Conservation (phyloP, 2,113 vertebrate species). For the Onychostruthus taczanowskii region DNA sequence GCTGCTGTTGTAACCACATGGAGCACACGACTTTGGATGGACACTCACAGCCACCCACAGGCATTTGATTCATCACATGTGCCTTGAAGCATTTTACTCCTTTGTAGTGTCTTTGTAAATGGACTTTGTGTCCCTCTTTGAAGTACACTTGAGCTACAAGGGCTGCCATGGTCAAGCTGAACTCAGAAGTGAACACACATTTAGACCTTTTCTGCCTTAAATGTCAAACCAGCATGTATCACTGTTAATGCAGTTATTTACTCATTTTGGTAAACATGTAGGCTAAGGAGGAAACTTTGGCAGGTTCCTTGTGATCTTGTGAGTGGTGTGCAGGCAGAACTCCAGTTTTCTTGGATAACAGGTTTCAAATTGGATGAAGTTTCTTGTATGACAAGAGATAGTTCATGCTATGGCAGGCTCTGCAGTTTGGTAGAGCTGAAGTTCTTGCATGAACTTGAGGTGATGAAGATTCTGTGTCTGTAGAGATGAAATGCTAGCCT, state of each 20-base stretch:
- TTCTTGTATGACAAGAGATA: neutral
- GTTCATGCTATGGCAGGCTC: neutral
- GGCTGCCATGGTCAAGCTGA: neutral
- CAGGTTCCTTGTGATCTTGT: neutral
- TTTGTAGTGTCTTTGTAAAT: neutral
- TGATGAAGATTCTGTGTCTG: neutral
- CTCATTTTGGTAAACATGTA: neutral
- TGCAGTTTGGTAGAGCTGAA: neutral
- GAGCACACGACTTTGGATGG: neutral
- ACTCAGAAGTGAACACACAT: neutral
- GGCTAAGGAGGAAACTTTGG: neutral
- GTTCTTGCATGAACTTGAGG: neutral
- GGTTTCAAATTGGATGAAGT: neutral
- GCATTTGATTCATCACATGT: constrained; percentile 7
- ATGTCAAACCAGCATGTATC: neutral
- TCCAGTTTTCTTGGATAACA: neutral
- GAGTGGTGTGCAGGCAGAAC: neutral
- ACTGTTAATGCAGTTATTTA: neutral
- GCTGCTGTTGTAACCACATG: neutral
- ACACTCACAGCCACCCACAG: neutral
- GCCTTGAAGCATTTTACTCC: neutral
- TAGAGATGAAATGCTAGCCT: neutral
- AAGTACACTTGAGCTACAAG: neutral
- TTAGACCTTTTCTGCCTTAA: neutral
- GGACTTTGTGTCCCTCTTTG: neutral